These are phyloP conservation scores for Platichthys flesus DNA, from an alignment of 2,113 vertebrate species.

Conservation along the genomic window DNA sequence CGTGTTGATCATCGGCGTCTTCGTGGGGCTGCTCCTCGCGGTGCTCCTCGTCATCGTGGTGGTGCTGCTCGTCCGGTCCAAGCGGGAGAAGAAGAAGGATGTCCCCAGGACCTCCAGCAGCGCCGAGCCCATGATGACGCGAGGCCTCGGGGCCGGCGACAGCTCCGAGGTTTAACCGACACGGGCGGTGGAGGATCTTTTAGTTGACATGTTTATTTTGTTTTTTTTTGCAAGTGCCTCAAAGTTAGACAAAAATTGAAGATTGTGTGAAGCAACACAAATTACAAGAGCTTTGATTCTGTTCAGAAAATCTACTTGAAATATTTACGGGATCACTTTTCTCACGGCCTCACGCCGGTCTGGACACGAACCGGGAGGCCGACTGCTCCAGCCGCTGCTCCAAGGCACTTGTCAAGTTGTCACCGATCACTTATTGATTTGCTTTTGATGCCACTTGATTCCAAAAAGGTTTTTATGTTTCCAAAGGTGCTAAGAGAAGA, in stretches of 20 bases:
- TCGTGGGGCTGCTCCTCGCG: conserved; percentile 81
- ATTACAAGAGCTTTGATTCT: conserved; percentile 63
- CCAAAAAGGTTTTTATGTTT: conserved; percentile 60
- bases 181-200: not conserved
- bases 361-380: conserved; percentile 30
- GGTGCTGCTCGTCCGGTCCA: conserved; percentile 77
- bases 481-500: conserved; percentile 77
- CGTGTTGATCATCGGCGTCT: conserved; percentile 79
- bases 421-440: conserved; percentile 50
- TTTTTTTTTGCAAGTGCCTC: conserved; percentile 79
- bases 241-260: conserved; percentile 64
- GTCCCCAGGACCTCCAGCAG: conserved; percentile 75
- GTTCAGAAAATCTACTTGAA: conserved; percentile 76
- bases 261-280: conserved; percentile 66
- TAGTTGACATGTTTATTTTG: conserved; percentile 28
- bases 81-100: conserved; percentile 70
- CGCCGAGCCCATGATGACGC: conserved; percentile 84
- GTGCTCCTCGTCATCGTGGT: conserved; percentile 78
- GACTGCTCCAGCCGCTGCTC: conserved; percentile 46
- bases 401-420: conserved; percentile 53
- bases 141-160: conserved; percentile 73
- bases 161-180: conserved; percentile 91
- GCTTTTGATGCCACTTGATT: conserved; percentile 61
- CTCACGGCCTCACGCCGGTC: conserved; percentile 9
- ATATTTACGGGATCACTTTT: conserved; percentile 49